phyloP scores from a whole-genome alignment of 2,888 invertebrate genomes.

The Metallyticus violacea region DNA sequence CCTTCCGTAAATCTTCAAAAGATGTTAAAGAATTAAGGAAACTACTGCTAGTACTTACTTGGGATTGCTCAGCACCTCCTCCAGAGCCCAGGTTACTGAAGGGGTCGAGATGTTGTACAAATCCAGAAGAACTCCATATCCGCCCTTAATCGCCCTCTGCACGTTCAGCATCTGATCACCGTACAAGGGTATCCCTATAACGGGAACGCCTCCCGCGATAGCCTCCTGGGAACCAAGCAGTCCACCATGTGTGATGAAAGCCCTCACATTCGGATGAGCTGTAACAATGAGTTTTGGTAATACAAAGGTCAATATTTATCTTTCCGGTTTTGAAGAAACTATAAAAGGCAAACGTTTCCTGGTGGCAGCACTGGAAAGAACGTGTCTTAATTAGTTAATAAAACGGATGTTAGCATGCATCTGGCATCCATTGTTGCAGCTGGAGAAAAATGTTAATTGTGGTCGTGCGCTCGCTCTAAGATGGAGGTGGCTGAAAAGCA shows the following conservation, averaged over 20 bases:
- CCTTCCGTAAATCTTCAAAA: too few species aligned
- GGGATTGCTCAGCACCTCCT: slow-evolving; percentile 41
- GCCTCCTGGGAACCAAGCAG: slow-evolving; percentile 49
- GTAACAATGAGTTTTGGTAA: slow-evolving; percentile 37
- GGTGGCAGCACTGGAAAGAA: too few species aligned
- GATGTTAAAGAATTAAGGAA: too few species aligned
- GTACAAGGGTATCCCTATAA: slow-evolving; percentile 36
- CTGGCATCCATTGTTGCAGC: too few species aligned
- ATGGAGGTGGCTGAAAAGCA: too few species aligned
- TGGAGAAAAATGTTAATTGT: too few species aligned
- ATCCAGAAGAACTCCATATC: slow-evolving; percentile 44
- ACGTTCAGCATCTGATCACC: slow-evolving; percentile 44
- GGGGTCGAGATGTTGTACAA: slow-evolving; percentile 43
- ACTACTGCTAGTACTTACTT: background rate
- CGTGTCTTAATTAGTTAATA: too few species aligned
- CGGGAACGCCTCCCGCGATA: slow-evolving; percentile 35
- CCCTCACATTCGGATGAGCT: slow-evolving; percentile 53
- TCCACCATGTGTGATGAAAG: slow-evolving; percentile 60
- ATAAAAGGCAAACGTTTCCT: too few species aligned
- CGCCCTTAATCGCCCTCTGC: slow-evolving; percentile 43
- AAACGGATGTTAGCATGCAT: too few species aligned
- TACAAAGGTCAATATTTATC: too few species aligned
- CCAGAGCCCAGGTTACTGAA: slow-evolving; percentile 40
- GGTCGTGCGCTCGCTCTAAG: too few species aligned
- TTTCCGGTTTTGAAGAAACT: too few species aligned